phyloP scores from a whole-genome alignment of 2,888 invertebrate genomes.

The Heliconius erato region DNA sequence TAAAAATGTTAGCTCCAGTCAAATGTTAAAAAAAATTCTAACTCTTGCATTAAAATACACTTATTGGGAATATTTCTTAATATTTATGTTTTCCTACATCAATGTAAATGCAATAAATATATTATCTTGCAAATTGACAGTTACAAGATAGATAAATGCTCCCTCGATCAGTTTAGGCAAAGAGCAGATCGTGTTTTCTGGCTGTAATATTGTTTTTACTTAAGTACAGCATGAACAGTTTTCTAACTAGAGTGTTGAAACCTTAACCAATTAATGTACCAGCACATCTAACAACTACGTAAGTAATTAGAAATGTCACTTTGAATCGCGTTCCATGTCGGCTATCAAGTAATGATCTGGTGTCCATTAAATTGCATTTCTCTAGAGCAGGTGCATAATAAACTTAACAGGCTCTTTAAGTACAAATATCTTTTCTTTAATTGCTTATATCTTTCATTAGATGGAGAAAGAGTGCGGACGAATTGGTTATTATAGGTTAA shows the following conservation, averaged over 20 bases:
- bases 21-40: no score
- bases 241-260: background rate
- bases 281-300: constrained; percentile 23
- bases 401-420: constrained; percentile 32
- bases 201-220: background rate
- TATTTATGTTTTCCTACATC: no score
- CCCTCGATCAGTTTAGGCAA: no score
- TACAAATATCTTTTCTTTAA: constrained; percentile 33
- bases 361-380: constrained; percentile 30
- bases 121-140: no score
- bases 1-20: no score
- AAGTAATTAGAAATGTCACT: constrained; percentile 38
- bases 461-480: background rate
- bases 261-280: constrained; percentile 16
- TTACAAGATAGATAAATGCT: no score
- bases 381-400: constrained; percentile 37
- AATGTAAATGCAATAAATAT: no score
- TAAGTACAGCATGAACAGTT: background rate
- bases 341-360: constrained; percentile 40
- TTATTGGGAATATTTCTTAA: no score
- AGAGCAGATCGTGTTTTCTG: no score
- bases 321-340: constrained; percentile 28
- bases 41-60: no score
- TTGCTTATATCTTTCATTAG: background rate
- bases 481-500: background rate